Evolutionary conservation across 2,113 vertebrate species (phyloP), one percentile per base, ranked within the genome.

Genomic region (Anoura caudifer): DNA sequence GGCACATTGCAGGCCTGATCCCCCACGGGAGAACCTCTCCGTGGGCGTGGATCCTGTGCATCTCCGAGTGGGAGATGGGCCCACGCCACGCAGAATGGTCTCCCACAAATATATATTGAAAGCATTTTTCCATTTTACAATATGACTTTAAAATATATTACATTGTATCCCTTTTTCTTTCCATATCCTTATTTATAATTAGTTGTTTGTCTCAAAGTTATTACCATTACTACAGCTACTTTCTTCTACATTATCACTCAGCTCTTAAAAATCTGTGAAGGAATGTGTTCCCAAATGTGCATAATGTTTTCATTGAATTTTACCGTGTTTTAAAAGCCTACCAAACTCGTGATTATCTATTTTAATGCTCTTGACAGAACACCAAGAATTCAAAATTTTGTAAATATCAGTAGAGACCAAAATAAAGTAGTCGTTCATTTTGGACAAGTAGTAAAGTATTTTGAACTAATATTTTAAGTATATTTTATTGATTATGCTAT

Each of bases 381-480:
- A 95, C 12, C 36, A 86, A 41, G 79, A 56, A 97, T 91, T 87
- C 22, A 26, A 92, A 94, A 83, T 70, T 77, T 92, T 70, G 2
- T 83, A 91, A 88, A 69, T 89, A 50, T 81, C 33, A 70, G 52
- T 88, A 84, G 10, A 97, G 36, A 31, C 59, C 56, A 80, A 95
- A 85, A 86, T 91, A 83, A 90, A 89, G 75, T 92, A 95, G 89
- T 86, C 88, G 69, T 82, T 91, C 69, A 83, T 72, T 95, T 69
- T 72, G 50, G 59, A 77, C 31, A 87, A 84, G 77, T 33, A 54
- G 12, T 70, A 82, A 94, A 88, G 82, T 70, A 92, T 77, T 89
- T 91, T 83, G 63, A 95, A 90, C 45, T 93, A 94, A 91, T 86
- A 59, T 59, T 24, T 59, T 59, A 59, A 59, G 56, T 24, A 59